Evolutionary conservation across 2,113 vertebrate species (phyloP).

Genomic region (Nettapus auritus): DNA sequence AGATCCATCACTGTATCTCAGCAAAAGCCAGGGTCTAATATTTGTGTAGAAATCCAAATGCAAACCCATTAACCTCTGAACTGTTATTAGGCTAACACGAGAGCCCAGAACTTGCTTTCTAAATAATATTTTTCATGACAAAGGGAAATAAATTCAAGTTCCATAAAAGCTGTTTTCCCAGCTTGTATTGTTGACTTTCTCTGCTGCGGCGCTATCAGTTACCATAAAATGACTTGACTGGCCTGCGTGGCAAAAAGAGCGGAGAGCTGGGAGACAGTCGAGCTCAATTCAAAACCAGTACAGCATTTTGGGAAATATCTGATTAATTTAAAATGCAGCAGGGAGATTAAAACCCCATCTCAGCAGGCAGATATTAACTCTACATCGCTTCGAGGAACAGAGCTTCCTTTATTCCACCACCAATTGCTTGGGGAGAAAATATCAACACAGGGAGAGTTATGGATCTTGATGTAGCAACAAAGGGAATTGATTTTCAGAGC

Average conservation of each 20-base stretch:
- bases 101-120: neutral
- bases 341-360: slow-evolving; percentile 5
- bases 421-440: neutral
- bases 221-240: neutral
- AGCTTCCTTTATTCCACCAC: slow-evolving; percentile 2
- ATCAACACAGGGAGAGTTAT: neutral
- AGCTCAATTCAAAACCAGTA: neutral
- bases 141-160: neutral
- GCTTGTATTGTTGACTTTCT: neutral
- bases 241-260: neutral
- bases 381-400: neutral
- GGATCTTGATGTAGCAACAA: slow-evolving; percentile 5
- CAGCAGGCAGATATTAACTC: slow-evolving; percentile 6
- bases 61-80: neutral
- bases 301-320: slow-evolving; percentile 27
- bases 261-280: neutral
- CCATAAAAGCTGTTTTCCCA: too few relatives aligned
- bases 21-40: neutral
- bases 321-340: slow-evolving; percentile 39
- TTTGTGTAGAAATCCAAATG: neutral
- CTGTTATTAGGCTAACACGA: neutral
- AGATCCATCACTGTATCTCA: neutral
- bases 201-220: neutral
- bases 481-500: slow-evolving; percentile 26
- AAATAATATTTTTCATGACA: neutral